Base-by-base conservation (phyloP, 2,888 invertebrate species). In the Cerastoderma edule region DNA sequence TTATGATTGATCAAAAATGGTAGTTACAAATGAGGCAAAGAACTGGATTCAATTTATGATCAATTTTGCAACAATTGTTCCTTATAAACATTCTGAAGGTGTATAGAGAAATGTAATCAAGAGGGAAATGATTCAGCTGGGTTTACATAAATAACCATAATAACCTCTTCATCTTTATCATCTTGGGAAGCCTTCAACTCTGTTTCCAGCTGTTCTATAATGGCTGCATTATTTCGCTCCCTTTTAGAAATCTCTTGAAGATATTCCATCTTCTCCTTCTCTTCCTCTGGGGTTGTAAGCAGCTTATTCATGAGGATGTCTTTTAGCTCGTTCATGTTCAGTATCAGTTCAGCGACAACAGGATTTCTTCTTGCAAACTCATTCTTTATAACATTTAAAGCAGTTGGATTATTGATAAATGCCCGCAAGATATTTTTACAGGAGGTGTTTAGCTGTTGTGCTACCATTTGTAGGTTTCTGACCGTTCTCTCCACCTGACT, bases 271-370 rank as follows among this genome's bases (percentile, higher is more conserved):
- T 90, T 87, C 72, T 92, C 92, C 32, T 83, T 84, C 66, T 92
- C 91, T 81, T 93, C 93, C 44, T 89, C 86, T 5, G 93, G 92
- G 2, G 92, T 92, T 27, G 92, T 92, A 72, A 93, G 86, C 57
- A 93, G 77, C 69, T 90, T 90, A 35, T 86, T 85, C 86, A 91
- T 85, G 28, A 92, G 75, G 39, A 93, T 89, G 60, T 91, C 92
- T 67, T 85, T 85, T 54, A 93, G 82, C 73, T 91, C 91, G 57
- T 86, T 84, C 85, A 92, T 76, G 56, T 84, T 81, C 3, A 30
- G 64, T n/a, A 90, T 78, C 64, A 91, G 71, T 5, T 79, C 72
- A 60, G 80, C 72, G 33, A 85, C 79, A 13, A 72, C 74, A 8
- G 67, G 30, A 6, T 84, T 67, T 64, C 85, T 75, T 24, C 82